Base-by-base conservation (phyloP, 2,797 vertebrate genomes). In the Acrocephalus scirpaceus region DNA sequence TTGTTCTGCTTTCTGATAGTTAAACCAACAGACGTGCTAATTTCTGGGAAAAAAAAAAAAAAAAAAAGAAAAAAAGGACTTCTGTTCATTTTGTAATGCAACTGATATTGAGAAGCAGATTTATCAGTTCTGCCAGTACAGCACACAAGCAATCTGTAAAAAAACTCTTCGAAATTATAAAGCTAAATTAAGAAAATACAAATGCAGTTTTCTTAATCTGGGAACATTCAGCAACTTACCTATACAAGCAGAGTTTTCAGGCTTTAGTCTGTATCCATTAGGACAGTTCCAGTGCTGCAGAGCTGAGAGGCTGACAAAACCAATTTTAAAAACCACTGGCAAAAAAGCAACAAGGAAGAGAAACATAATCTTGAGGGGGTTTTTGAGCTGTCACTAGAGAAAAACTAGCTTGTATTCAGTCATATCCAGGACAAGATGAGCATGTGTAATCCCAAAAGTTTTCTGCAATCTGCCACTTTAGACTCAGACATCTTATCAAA, bases 361-460 rank as follows among this genome's bases (percentile, higher is more conserved):
- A 97, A 98, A 98, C 99, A 99, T 99, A 97, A 98, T 99, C 98
- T 96, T 95, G 84, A 77, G 36, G 17, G 5, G 10, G 62, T 76
- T 95, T 80, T 80, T 82, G 76, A 75, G 27, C 85, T 91, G 86
- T 90, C 85, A 83, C 57, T 54, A 79, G 91, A 94, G 78, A 96
- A 95, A 76, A 93, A 93, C 74, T 97, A 94, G 97, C 76, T 97
- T 93, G 54, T 82, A 62, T 95, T 97, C 95, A 97, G 94, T 97
- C 98, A 97, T 97, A 97, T 90, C 95, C 96, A 73, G 73, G 94
- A 61, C 92, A 88, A 76, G 82, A 96, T 23, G 88, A 95, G 74
- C 84, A 66, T 10, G 88, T 90, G 66, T 97, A 97, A 94, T 96
- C 94, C 95, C 90, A 66, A 89, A 94, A 92, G 60, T 80, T 64